These are phyloP conservation scores for Morpho helenor DNA, from an alignment of 2,888 invertebrate species.

Conservation along the genomic window DNA sequence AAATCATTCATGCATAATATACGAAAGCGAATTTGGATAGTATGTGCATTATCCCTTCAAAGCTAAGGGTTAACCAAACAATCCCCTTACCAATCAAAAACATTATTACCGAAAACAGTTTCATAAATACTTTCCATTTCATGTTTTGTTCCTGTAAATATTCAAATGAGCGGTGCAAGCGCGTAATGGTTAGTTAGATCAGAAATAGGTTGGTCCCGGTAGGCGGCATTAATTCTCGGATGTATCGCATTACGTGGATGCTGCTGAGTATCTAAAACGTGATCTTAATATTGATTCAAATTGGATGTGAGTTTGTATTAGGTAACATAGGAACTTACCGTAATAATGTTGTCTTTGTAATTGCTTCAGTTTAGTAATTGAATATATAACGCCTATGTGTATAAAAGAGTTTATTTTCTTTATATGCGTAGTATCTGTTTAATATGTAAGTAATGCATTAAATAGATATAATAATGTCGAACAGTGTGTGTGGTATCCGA, in stretches of 20 bases:
- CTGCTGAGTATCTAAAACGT: constrained; percentile 59
- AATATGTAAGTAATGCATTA: too few relatives aligned
- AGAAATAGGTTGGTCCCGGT: constrained; percentile 45
- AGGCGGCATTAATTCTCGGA: constrained; percentile 59
- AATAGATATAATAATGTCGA: too few relatives aligned
- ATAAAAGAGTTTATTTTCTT: too few relatives aligned
- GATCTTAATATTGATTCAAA: constrained; percentile 64
- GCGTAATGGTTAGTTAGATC: constrained; percentile 65
- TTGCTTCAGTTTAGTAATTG: constrained; percentile 2
- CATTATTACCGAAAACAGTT: constrained; percentile 25
- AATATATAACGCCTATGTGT: neutral
- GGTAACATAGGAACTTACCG: constrained; percentile 12
- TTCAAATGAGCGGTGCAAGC: constrained; percentile 63
- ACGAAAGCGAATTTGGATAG: constrained; percentile 12
- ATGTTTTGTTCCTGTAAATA: constrained; percentile 57
- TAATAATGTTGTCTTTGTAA: constrained; percentile 9
- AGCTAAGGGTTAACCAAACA: constrained; percentile 42
- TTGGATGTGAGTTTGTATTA: constrained; percentile 39
- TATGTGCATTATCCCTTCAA: constrained; percentile 33
- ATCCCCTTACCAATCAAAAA: constrained; percentile 34
- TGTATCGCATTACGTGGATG: constrained; percentile 60
- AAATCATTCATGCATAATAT: neutral
- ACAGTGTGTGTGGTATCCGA: too few relatives aligned
- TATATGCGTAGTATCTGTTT: too few relatives aligned
- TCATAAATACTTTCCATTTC: constrained; percentile 34